These are phyloP conservation scores for Labeo catla DNA, from an alignment of 2,113 vertebrate species.

Conservation along the genomic window DNA sequence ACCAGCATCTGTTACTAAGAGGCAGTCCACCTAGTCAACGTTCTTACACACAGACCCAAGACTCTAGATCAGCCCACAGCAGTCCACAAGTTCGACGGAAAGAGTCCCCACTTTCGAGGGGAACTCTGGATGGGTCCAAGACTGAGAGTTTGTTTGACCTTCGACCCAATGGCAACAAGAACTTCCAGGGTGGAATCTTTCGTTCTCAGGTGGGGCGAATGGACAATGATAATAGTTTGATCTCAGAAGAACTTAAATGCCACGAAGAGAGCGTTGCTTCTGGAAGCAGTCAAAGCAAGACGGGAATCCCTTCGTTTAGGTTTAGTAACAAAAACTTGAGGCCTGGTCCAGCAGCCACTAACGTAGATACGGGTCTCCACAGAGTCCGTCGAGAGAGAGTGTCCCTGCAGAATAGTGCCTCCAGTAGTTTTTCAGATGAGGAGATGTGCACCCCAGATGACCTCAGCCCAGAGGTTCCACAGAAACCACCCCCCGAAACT, in stretches of 20 bases:
- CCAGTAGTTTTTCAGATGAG: conserved; percentile 75
- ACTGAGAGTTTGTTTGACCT: conserved; percentile 25
- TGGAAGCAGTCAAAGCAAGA: conserved; percentile 40
- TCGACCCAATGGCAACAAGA: conserved; percentile 48
- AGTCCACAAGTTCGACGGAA: conserved; percentile 68
- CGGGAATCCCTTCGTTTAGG: conserved; percentile 8
- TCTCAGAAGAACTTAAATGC: conserved; percentile 7
- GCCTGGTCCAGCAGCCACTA: not conserved
- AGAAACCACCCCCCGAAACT: conserved; percentile 45
- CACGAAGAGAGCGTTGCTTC: conserved; percentile 30
- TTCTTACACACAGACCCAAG: conserved; percentile 32
- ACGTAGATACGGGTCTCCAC: not conserved
- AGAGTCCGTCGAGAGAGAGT: not conserved
- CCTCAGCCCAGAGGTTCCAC: conserved; percentile 65
- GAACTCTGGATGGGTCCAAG: conserved; percentile 62
- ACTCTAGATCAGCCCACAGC: conserved; percentile 70
- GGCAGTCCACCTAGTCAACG: conserved; percentile 57
- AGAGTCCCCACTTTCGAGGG: conserved; percentile 62
- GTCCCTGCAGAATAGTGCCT: conserved; percentile 50
- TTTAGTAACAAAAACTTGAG: conserved; percentile 64
- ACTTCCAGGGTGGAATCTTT: conserved; percentile 10
- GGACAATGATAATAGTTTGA: conserved; percentile 56
- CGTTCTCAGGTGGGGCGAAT: conserved; percentile 18
- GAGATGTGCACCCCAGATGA: conserved; percentile 78
- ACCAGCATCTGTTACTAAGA: conserved; percentile 63